Conservation (phyloP, 2,888 invertebrate species). For the Apomyelois bistriatella region DNA sequence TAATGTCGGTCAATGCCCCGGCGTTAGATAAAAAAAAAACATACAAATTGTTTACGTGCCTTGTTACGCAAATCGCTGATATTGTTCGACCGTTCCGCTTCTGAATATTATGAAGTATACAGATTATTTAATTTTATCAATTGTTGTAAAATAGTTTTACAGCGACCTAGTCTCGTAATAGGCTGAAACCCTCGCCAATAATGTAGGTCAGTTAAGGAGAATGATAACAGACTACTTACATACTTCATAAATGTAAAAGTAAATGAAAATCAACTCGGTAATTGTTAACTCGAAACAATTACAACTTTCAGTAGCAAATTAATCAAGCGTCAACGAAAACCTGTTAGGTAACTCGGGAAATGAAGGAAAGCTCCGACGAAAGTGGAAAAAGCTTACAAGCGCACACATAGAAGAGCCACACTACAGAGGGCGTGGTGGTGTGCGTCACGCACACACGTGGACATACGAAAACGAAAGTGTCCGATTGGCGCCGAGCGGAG, state of each 20-base stretch:
- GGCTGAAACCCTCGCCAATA: slow-evolving; percentile 2
- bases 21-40: slow-evolving; percentile 76
- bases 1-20: slow-evolving; percentile 79
- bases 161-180: neutral
- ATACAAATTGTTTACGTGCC: slow-evolving; percentile 70
- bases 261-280: slow-evolving; percentile 27
- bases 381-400: slow-evolving; percentile 67
- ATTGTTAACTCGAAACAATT: slow-evolving; percentile 32
- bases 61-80: slow-evolving; percentile 65
- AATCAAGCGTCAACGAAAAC: slow-evolving; percentile 60
- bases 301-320: slow-evolving; percentile 26
- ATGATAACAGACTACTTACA: neutral
- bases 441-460: slow-evolving; percentile 44
- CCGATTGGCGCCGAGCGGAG: slow-evolving; percentile 67
- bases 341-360: slow-evolving; percentile 71
- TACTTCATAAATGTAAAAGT: neutral
- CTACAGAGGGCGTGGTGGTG: slow-evolving; percentile 27
- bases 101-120: slow-evolving; percentile 22
- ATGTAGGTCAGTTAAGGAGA: slow-evolving; percentile 11
- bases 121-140: neutral
- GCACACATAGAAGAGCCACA: slow-evolving; percentile 24
- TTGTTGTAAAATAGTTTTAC: neutral
- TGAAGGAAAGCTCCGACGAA: slow-evolving; percentile 73
- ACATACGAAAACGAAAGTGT: slow-evolving; percentile 79
- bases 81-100: slow-evolving; percentile 46